These are phyloP conservation scores for Podargus strigoides DNA, from an alignment of 2,797 vertebrate species.

Conservation along the genomic window DNA sequence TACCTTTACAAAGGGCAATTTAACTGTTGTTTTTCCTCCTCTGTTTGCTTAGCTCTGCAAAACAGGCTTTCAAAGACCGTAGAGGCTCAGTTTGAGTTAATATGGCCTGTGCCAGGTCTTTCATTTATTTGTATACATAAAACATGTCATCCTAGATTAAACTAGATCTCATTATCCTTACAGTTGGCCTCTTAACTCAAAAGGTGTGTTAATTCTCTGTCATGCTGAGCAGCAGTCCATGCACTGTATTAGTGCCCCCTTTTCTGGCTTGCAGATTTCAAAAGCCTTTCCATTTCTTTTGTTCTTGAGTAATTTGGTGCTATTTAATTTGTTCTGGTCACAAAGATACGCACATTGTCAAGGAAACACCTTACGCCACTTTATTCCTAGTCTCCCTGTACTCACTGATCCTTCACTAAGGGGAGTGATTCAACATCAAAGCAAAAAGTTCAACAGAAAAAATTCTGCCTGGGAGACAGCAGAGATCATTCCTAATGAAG, in stretches of 20 bases:
- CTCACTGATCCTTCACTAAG: neutral
- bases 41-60: conserved; percentile 38
- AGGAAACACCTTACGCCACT: neutral
- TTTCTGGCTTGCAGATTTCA: conserved; percentile 13
- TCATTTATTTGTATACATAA: conserved; percentile 41
- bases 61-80: conserved; percentile 24
- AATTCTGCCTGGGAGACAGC: conserved; percentile 2
- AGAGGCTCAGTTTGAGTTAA: neutral
- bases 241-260: neutral
- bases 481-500: conserved; percentile 2
- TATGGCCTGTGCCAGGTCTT: neutral
- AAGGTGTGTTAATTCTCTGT: conserved; percentile 45
- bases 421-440: neutral
- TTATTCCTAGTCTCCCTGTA: neutral
- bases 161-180: conserved; percentile 32
- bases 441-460: conserved; percentile 13
- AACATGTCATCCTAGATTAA: conserved; percentile 30
- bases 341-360: conserved; percentile 4
- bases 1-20: neutral
- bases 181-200: conserved; percentile 19
- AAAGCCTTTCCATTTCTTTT: conserved; percentile 39
- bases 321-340: conserved; percentile 3
- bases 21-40: conserved; percentile 7
- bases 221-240: neutral
- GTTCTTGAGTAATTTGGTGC: conserved; percentile 35